These are phyloP conservation scores for Merluccius polli DNA, from an alignment of 2,797 vertebrate species.

Conservation along the genomic window DNA sequence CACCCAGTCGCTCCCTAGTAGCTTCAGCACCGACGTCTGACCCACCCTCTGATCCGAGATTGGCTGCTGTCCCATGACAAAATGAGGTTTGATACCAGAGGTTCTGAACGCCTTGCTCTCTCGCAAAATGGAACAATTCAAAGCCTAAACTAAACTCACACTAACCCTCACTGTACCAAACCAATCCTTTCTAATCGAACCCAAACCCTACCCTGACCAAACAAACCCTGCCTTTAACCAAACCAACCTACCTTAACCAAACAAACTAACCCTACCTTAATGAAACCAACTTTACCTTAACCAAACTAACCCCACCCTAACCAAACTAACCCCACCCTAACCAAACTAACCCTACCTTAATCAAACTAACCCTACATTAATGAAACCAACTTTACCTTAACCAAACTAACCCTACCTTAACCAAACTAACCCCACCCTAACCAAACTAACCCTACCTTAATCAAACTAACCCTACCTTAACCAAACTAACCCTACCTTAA, in stretches of 20 bases:
- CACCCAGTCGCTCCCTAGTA: constrained; percentile 85
- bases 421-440: neutral
- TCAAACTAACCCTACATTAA: no score
- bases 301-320: no score
- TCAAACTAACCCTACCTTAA: neutral
- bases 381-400: neutral
- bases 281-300: no score
- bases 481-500: neutral
- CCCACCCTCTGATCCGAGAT: neutral
- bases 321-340: neutral
- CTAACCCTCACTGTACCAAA: neutral
- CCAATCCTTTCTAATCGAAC: neutral
- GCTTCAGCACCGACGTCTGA: constrained; percentile 92
- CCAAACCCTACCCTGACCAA: no score
- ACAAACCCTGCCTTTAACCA: no score
- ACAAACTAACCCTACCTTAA: no score
- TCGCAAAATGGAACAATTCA: neutral
- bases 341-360: no score
- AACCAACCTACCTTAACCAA: no score
- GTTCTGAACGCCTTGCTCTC: neutral
- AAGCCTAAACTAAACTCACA: neutral
- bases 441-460: neutral
- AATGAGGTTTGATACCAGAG: neutral
- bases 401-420: neutral
- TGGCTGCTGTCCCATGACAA: neutral